Base-by-base conservation (phyloP, 2,888 invertebrate genomes). In the Megamerina dolium region DNA sequence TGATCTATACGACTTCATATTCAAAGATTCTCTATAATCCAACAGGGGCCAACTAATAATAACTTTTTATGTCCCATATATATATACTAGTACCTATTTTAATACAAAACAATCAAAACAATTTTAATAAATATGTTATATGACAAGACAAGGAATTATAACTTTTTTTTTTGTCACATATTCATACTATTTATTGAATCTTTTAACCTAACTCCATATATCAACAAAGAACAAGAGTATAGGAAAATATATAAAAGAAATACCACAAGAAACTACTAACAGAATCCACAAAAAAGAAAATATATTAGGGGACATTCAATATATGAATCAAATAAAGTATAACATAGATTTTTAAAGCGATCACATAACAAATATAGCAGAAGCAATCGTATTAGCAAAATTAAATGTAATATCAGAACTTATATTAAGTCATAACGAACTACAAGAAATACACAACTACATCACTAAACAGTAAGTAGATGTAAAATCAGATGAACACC, bases 381-480 rank as follows among this genome's bases (percentile, higher is more conserved):
- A 49, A 34, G 42, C 49, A n/a, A 30, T 53, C 9, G 27, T 51
- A n/a, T 30, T 50, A 4, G 43, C 45, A 12, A 44, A 43, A 43
- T 19, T 53, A 31, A 51, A 48, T 23, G 41, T 51, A 26, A 50
- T 49, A 9, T 38, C 49, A 3, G 49, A 49, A 41, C 38, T 45
- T 18, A 47, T 52, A 13, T 19, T 52, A 30, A 41, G 39, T 20
- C 39, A 41, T n/a, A 32, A 37, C 3, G 49, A 52, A 48, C 27
- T 48, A n/a, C 16, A 36, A 27, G 30, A 49, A 20, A 49, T 51
- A 18, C 26, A 43, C 2, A 23, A 40, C 6, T 37, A 41, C 6
- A 18, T 49, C 16, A 31, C 32, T 13, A 43, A 48, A 10, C 34
- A 39, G 45, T 20, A 31, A 4, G 42, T 52, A 35, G 14, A 37